These are phyloP conservation scores for Rhodinocichla rosea DNA, from an alignment of 2,113 vertebrate genomes.

Conservation along the genomic window DNA sequence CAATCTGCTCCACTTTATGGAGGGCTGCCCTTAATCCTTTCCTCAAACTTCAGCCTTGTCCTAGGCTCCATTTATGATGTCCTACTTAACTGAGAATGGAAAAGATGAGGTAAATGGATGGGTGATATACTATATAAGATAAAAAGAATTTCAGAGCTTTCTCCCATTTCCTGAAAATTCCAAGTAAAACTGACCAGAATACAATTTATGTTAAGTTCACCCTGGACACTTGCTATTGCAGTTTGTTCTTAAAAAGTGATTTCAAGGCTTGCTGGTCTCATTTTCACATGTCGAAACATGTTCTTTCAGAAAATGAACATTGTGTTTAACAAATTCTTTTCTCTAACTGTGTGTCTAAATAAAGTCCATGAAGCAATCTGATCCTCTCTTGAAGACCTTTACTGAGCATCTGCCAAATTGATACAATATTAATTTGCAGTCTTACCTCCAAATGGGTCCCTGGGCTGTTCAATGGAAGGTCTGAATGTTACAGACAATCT, in stretches of 20 bases:
- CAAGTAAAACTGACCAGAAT: not conserved
- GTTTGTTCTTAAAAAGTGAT: not conserved
- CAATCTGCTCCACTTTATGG: not conserved
- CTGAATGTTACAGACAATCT: not conserved
- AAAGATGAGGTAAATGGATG: not conserved
- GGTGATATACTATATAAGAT: not conserved
- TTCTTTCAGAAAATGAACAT: not conserved
- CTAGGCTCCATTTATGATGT: not conserved
- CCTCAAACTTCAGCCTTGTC: not conserved
- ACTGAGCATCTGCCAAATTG: not conserved
- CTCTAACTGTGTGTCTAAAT: not conserved
- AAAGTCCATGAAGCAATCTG: not conserved
- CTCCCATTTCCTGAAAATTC: not conserved
- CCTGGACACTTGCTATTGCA: not conserved
- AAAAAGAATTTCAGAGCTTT: not conserved
- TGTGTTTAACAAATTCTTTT: not conserved
- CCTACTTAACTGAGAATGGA: not conserved
- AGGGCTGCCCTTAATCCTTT: not conserved
- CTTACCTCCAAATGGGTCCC: not conserved
- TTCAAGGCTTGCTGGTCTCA: not conserved
- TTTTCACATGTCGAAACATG: not conserved
- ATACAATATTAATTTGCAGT: not conserved
- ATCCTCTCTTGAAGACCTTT: not conserved
- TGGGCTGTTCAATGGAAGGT: not conserved
- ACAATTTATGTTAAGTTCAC: not conserved